phyloP scores from a whole-genome alignment of 2,888 invertebrate genomes.

The Zelleria hepariella region DNA sequence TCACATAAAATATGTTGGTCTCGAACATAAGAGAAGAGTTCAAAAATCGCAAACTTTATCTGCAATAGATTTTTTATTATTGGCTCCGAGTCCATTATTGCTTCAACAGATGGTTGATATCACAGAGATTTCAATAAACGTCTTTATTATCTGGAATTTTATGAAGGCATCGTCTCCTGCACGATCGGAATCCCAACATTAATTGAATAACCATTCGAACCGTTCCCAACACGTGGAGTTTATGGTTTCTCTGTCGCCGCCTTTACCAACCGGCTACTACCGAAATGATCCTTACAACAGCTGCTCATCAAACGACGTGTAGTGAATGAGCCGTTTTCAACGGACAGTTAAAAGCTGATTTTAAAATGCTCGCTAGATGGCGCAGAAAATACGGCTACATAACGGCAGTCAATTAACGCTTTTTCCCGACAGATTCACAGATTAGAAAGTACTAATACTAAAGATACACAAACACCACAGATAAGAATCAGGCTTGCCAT shows the following conservation, averaged over 20 bases:
- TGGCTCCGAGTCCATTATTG: constrained; percentile 1
- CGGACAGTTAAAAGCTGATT: too few relatives aligned
- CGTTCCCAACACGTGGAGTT: constrained; percentile 6
- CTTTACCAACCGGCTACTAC: background rate
- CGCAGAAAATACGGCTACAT: too few relatives aligned
- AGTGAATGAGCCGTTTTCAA: background rate
- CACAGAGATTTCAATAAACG: constrained; percentile 5
- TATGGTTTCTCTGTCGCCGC: constrained; percentile 5
- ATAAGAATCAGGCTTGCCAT: too few relatives aligned
- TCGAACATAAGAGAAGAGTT: background rate
- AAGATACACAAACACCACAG: too few relatives aligned
- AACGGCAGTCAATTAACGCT: too few relatives aligned
- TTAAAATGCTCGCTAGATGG: too few relatives aligned
- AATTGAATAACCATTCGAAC: constrained; percentile 4
- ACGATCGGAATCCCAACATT: background rate
- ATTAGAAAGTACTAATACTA: too few relatives aligned
- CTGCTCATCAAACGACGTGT: background rate
- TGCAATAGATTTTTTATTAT: background rate
- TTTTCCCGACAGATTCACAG: too few relatives aligned
- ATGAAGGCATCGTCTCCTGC: background rate
- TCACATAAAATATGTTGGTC: background rate
- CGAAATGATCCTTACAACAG: background rate
- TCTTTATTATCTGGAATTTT: constrained; percentile 3
- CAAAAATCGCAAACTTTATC: background rate
- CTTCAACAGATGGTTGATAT: constrained; percentile 5